phyloP scores from a whole-genome alignment of 2,113 vertebrate genomes.

The Marcusenius ussheri region DNA sequence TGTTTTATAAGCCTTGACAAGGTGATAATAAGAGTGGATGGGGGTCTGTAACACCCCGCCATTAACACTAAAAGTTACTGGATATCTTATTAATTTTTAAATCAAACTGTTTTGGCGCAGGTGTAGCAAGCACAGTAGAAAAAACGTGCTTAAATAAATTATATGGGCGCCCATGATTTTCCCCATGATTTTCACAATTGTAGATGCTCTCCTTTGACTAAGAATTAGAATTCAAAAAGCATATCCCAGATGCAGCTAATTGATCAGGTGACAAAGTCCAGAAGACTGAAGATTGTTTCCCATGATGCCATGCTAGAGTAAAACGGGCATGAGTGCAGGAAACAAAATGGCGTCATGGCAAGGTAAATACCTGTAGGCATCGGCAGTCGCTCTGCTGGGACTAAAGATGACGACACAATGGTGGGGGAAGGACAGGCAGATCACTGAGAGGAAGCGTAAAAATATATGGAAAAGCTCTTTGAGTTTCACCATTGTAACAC shows the following conservation, averaged over 20 bases:
- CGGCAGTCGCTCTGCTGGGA: background rate
- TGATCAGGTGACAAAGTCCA: background rate
- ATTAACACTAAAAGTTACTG: background rate
- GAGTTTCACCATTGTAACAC: background rate
- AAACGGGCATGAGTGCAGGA: background rate
- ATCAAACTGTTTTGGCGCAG: background rate
- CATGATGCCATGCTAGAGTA: background rate
- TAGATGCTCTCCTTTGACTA: background rate
- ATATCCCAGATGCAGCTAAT: background rate
- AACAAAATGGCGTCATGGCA: background rate
- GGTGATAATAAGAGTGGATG: background rate
- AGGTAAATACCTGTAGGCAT: background rate
- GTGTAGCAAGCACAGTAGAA: background rate
- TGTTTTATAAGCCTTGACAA: background rate
- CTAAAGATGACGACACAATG: background rate
- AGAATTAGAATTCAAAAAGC: background rate
- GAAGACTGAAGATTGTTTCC: background rate
- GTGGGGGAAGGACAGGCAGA: background rate
- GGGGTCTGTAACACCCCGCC: background rate
- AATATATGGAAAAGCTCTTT: background rate
- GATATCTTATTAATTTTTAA: background rate
- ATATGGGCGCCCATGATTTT: background rate
- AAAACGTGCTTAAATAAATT: background rate
- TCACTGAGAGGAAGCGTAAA: background rate
- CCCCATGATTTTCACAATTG: background rate